Conservation (phyloP, 2,888 invertebrate genomes). For the Heliconius ismenius region DNA sequence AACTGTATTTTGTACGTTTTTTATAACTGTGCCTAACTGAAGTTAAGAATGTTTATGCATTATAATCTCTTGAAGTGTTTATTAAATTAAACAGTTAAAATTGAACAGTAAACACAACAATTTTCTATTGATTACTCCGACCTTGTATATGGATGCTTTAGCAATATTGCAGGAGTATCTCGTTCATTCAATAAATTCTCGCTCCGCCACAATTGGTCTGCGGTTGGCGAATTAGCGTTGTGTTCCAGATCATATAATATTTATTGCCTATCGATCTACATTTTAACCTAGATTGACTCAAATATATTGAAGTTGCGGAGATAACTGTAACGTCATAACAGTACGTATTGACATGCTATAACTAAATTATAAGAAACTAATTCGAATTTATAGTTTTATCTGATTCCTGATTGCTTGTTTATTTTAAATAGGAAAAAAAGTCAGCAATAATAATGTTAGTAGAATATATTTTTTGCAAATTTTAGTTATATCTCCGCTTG, state of each 20-base stretch:
- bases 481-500: too few relatives aligned
- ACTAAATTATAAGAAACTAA: neutral
- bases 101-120: neutral
- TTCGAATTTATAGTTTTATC: neutral
- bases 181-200: constrained; percentile 36
- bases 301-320: neutral
- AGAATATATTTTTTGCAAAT: too few relatives aligned
- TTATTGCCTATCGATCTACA: constrained; percentile 19
- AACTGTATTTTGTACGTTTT: too few relatives aligned
- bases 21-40: neutral
- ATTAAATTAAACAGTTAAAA: constrained; percentile 1
- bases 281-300: constrained; percentile 21
- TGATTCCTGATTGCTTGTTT: too few relatives aligned
- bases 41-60: too few relatives aligned
- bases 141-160: constrained; percentile 17
- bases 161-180: constrained; percentile 24
- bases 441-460: too few relatives aligned
- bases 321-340: neutral
- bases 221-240: constrained; percentile 31
- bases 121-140: constrained; percentile 8
- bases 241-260: constrained; percentile 28
- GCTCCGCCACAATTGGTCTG: constrained; percentile 35
- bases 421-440: too few relatives aligned
- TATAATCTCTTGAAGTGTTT: neutral
- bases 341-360: neutral